Conservation (phyloP, 2,888 invertebrate genomes). For the Eupithecia subumbrata region DNA sequence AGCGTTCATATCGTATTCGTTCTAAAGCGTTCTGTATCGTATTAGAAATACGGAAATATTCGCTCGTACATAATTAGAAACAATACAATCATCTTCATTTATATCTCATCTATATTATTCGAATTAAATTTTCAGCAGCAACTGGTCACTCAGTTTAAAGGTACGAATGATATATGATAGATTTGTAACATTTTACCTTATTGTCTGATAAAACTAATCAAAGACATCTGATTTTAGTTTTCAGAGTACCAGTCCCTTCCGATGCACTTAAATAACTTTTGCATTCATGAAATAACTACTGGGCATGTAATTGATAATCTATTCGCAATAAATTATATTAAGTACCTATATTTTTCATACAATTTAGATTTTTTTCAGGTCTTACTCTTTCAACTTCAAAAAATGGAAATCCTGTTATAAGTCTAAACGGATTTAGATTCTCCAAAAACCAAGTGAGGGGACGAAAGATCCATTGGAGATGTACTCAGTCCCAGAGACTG, state of each 20-base stretch:
- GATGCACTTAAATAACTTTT: neutral
- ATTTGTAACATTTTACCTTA: neutral
- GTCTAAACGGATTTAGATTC: slow-evolving; percentile 4
- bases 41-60: no score
- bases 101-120: no score
- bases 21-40: no score
- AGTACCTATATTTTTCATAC: neutral
- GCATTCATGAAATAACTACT: neutral
- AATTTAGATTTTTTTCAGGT: neutral
- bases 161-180: no score
- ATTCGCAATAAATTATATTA: neutral
- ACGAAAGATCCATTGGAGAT: slow-evolving; percentile 4
- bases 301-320: neutral
- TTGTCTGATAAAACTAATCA: neutral
- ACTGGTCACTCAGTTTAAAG: no score
- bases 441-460: slow-evolving; percentile 8
- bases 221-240: neutral
- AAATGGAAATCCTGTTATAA: neutral
- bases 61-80: no score
- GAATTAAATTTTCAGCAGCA: no score
- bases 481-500: neutral
- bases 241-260: neutral
- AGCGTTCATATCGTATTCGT: no score
- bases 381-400: neutral
- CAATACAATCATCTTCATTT: no score